Conservation (phyloP, 2,888 invertebrate genomes). For the Aphodius sticticus region DNA sequence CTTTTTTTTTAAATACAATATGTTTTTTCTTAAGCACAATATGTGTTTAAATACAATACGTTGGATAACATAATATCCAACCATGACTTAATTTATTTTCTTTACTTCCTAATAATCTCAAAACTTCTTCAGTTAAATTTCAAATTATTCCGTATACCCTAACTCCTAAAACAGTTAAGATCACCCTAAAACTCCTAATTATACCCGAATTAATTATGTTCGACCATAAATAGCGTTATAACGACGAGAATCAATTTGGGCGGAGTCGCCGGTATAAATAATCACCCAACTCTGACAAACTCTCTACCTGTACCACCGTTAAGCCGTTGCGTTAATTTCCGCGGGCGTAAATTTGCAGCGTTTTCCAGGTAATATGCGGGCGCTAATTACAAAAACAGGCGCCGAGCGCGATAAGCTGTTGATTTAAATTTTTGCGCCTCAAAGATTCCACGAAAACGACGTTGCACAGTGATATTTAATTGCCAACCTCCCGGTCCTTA, state of each 20-base stretch:
- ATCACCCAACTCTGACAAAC: neutral
- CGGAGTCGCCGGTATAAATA: neutral
- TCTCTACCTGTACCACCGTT: neutral
- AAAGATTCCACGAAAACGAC: neutral
- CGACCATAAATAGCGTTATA: neutral
- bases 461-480: neutral
- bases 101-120: too few relatives aligned
- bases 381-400: neutral
- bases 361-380: neutral
- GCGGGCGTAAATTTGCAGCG: neutral
- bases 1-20: too few relatives aligned
- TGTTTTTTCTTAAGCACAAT: too few relatives aligned
- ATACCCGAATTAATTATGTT: neutral
- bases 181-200: neutral
- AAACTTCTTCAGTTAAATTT: too few relatives aligned
- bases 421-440: constrained; percentile 4
- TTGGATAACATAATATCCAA: too few relatives aligned
- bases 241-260: neutral
- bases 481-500: neutral
- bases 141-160: too few relatives aligned
- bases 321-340: neutral
- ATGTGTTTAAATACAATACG: too few relatives aligned
- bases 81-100: too few relatives aligned
- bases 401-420: neutral
- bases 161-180: neutral